Percentiles rank a stretch among this genome's conserved stretches.
phyloP scores from a whole-genome alignment of 2,797 vertebrate species.

The Danio choprae region DNA sequence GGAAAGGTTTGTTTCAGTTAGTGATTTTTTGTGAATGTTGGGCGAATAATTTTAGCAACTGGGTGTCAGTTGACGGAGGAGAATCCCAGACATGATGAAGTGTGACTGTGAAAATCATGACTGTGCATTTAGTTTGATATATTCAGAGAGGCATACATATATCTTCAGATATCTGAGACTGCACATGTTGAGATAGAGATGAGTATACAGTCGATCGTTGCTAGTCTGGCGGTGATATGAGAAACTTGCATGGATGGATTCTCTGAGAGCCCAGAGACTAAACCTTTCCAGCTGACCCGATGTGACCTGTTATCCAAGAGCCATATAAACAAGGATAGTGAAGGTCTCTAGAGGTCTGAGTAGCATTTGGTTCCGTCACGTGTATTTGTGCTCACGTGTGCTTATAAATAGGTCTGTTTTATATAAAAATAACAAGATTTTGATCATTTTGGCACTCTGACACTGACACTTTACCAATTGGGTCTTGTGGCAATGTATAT shows the following conservation, averaged over 20 bases:
- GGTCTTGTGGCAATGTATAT: not conserved
- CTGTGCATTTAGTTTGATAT: not conserved
- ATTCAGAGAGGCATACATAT: not conserved
- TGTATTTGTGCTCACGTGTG: not conserved
- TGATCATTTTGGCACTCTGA: not conserved
- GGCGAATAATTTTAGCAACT: not conserved
- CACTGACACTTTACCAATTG: not conserved
- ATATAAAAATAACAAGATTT: not conserved
- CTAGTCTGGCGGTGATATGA: not conserved
- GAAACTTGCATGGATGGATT: constrained; percentile 23
- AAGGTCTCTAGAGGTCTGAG: not conserved
- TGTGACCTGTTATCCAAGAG: constrained; percentile 10
- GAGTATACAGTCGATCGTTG: not conserved
- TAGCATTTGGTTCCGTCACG: not conserved
- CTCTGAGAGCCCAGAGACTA: not conserved
- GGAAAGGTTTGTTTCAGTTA: not conserved
- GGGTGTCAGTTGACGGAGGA: not conserved
- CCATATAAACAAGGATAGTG: not conserved
- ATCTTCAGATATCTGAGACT: not conserved
- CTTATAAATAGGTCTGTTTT: not conserved
- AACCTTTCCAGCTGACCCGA: constrained; percentile 13
- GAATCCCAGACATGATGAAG: not conserved
- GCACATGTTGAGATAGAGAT: not conserved
- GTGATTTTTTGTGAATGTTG: not conserved
- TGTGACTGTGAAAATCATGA: not conserved